Evolutionary conservation across 2,888 invertebrate genomes (phyloP).

Genomic region (Conistra vaccinii): DNA sequence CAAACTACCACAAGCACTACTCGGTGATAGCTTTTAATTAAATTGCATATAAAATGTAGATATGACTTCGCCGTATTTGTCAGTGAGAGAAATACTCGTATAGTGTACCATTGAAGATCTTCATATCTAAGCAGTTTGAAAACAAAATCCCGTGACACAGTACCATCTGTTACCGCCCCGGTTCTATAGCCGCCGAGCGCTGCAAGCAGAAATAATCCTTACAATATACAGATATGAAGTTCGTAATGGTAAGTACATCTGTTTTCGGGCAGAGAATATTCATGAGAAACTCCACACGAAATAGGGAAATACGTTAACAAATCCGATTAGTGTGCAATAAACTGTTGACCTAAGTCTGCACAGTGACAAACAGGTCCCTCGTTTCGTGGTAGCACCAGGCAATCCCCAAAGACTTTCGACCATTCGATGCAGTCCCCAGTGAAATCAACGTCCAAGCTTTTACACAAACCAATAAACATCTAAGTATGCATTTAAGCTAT

Average conservation of each 20-base stretch:
- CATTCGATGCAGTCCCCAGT: neutral
- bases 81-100: neutral
- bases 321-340: constrained; percentile 3
- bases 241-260: neutral
- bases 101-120: too few relatives aligned
- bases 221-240: too few relatives aligned
- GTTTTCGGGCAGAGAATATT: neutral
- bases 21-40: neutral
- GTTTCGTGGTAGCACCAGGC: neutral
- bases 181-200: too few relatives aligned
- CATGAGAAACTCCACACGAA: neutral
- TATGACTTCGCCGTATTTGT: neutral
- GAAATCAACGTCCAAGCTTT: constrained; percentile 3
- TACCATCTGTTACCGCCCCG: too few relatives aligned
- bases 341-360: neutral
- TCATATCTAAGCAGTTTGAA: too few relatives aligned
- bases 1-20: neutral
- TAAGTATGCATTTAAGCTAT: too few relatives aligned
- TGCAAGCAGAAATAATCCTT: too few relatives aligned
- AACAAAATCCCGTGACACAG: too few relatives aligned
- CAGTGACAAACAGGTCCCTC: neutral
- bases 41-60: neutral
- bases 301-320: neutral
- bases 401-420: neutral
- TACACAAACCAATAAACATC: too few relatives aligned